Percentiles rank a stretch among this genome's conserved stretches.
Evolutionary conservation across 2,888 invertebrate species (phyloP).

Genomic region (Calameuta filiformis): DNA sequence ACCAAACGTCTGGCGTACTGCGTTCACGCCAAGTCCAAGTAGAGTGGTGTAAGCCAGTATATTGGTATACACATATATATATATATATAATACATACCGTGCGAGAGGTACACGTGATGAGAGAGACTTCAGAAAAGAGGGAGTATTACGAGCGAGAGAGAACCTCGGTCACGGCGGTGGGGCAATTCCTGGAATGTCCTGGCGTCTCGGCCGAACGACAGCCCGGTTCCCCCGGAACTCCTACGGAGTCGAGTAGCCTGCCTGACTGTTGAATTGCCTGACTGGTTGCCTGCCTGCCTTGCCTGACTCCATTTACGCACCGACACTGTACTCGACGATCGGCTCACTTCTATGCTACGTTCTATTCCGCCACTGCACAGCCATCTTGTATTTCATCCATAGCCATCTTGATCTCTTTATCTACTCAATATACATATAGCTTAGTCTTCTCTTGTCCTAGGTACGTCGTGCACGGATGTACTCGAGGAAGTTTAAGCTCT

Average conservation of each 20-base stretch:
- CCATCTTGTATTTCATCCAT: not conserved
- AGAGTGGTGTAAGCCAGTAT: not conserved
- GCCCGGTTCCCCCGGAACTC: slow-evolving; percentile 53
- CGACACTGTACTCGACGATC: slow-evolving; percentile 11
- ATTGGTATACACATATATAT: not conserved
- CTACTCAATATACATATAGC: not conserved
- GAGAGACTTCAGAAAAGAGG: not conserved
- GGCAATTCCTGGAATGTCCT: slow-evolving; percentile 55
- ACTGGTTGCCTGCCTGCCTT: slow-evolving; percentile 18
- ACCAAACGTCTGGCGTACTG: not conserved
- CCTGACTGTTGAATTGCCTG: slow-evolving; percentile 26
- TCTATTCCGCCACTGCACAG: not conserved
- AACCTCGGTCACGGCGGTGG: slow-evolving; percentile 22
- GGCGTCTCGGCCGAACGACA: slow-evolving; percentile 57
- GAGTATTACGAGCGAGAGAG: slow-evolving; percentile 15
- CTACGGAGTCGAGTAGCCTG: slow-evolving; percentile 21
- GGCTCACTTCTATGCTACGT: not conserved
- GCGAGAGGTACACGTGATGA: not conserved
- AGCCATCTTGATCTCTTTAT: not conserved
- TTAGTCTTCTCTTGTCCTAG: not conserved
- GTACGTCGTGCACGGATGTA: not conserved
- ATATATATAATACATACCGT: not conserved
- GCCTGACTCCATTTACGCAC: slow-evolving; percentile 16
- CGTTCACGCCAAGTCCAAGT: not conserved
- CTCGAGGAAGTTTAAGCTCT: not conserved